phyloP scores from a whole-genome alignment of 2,888 invertebrate species.

The Andrena minutula region DNA sequence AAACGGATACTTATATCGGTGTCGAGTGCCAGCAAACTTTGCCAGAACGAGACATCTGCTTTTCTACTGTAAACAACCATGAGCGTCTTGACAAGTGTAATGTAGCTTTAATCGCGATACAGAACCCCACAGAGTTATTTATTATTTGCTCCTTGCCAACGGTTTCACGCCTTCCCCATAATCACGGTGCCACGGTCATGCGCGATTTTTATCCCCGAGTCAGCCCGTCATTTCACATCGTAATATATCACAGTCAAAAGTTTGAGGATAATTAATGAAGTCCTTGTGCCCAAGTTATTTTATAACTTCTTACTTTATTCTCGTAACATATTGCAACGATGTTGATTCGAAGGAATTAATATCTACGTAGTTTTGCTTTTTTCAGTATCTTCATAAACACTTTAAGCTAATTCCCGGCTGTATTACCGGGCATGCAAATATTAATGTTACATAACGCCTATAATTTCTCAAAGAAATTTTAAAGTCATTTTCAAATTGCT shows the following conservation, averaged over 20 bases:
- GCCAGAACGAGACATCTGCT: conserved; percentile 83
- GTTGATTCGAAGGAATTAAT: not conserved
- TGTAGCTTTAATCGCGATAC: conserved; percentile 84
- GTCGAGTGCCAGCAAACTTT: conserved; percentile 80
- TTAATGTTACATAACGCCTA: not conserved
- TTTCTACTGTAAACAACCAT: conserved; percentile 79
- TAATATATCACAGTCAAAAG: not conserved
- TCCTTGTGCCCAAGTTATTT: no score
- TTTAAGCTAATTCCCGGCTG: not conserved
- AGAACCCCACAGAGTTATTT: conserved; percentile 75
- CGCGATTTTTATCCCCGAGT: conserved; percentile 40
- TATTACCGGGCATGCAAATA: not conserved
- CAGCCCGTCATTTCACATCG: not conserved
- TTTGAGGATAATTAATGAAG: not conserved
- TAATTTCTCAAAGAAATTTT: not conserved
- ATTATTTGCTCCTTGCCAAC: conserved; percentile 73
- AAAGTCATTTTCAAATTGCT: not conserved
- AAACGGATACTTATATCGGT: conserved; percentile 75
- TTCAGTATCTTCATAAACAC: not conserved
- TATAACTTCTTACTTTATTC: not conserved
- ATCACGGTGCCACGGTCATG: conserved; percentile 40
- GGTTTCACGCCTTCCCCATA: conserved; percentile 58
- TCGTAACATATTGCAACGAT: not conserved
- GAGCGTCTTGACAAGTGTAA: conserved; percentile 83
- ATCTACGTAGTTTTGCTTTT: not conserved